These are phyloP conservation scores for Ophiothrix spiculata DNA, from an alignment of 35 echinoderm and acorn worm species.

Conservation along the genomic window DNA sequence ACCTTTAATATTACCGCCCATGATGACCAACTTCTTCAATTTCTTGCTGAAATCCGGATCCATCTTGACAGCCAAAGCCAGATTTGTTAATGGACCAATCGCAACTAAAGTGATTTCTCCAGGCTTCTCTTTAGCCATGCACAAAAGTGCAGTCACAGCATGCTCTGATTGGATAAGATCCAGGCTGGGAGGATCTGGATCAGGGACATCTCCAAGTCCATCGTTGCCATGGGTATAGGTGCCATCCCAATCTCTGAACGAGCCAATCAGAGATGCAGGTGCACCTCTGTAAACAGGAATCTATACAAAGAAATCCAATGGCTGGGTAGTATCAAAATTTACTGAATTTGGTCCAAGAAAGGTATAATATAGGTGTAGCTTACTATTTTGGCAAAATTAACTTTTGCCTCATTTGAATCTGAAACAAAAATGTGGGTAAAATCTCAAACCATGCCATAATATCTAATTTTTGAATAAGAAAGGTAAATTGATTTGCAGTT, in stretches of 20 bases:
- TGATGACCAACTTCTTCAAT: conserved; percentile 78
- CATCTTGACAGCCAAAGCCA: conserved; percentile 76
- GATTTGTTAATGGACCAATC: conserved; percentile 93
- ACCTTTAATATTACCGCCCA: conserved; percentile 94
- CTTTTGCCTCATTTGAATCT: too few species aligned
- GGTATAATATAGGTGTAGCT: too few species aligned
- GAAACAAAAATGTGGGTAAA: too few species aligned
- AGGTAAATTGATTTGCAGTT: too few species aligned
- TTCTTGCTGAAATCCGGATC: conserved; percentile 74
- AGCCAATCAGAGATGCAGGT: conserved; percentile 1
- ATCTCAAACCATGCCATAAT: too few species aligned
- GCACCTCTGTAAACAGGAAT: conserved; percentile 80
- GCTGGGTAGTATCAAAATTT: too few species aligned
- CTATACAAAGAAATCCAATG: too few species aligned
- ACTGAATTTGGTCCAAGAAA: too few species aligned
- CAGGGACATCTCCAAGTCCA: conserved; percentile 65
- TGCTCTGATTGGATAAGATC: conserved; percentile 67
- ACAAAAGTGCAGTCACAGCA: conserved; percentile 69
- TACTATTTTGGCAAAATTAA: too few species aligned
- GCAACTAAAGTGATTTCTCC: conserved; percentile 87
- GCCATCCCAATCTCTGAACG: neutral
- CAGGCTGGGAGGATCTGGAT: conserved; percentile 14
- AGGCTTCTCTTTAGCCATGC: conserved; percentile 68
- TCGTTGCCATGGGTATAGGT: conserved; percentile 60
- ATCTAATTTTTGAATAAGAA: too few species aligned